Evolutionary conservation across 2,888 invertebrate species (phyloP).

Genomic region (Epistrophe eligans): DNA sequence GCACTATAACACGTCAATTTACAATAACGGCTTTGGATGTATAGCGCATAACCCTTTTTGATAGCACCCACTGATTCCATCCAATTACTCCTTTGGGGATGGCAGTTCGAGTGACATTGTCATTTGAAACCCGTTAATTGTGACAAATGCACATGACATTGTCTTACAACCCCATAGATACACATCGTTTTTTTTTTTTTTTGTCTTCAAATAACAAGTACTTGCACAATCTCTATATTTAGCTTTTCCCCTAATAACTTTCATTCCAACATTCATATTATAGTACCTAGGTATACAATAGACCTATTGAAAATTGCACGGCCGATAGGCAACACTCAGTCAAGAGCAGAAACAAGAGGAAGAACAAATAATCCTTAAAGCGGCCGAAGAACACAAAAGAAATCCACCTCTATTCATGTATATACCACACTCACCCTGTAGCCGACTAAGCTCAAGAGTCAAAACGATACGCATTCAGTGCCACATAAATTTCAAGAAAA

Average conservation of each 20-base stretch:
- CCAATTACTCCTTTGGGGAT: constrained; percentile 61
- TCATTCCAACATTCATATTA: constrained; percentile 7
- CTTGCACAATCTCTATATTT: constrained; percentile 8
- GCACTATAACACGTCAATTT: not conserved
- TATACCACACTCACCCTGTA: constrained; percentile 34
- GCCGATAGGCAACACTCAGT: constrained; percentile 70
- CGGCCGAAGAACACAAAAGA: constrained; percentile 61
- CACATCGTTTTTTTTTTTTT: constrained; percentile 12
- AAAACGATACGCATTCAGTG: constrained; percentile 62
- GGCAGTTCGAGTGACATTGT: constrained; percentile 42
- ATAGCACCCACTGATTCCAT: constrained; percentile 52
- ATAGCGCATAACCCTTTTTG: constrained; percentile 8
- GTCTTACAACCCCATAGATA: constrained; percentile 70
- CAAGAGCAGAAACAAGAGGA: constrained; percentile 52
- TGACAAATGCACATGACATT: constrained; percentile 73
- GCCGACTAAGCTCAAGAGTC: constrained; percentile 63
- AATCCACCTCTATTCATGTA: constrained; percentile 62
- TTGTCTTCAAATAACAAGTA: constrained; percentile 33
- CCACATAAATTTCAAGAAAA: constrained; percentile 39
- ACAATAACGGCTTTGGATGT: not conserved
- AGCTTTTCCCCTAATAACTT: constrained; percentile 5
- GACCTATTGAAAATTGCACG: constrained; percentile 71
- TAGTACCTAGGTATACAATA: constrained; percentile 41
- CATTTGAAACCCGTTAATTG: constrained; percentile 68
- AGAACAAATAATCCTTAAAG: constrained; percentile 59